Evolutionary conservation across 2,888 invertebrate species (phyloP).

Genomic region (Lasiommata megera): DNA sequence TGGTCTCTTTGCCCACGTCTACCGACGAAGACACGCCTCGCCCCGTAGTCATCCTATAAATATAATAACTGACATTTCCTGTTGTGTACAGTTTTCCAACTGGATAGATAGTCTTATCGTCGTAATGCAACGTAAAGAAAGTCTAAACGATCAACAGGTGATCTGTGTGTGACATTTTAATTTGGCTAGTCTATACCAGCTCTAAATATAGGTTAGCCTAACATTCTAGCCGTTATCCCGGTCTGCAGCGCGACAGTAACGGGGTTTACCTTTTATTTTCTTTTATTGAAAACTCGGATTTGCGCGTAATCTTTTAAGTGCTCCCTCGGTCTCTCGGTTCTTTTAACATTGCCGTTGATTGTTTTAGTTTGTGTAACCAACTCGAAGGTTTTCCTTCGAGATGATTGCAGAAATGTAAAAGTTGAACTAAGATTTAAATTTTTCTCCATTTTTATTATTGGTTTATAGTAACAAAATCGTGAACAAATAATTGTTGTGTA

Average conservation of each 20-base stretch:
- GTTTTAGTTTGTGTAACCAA: constrained; percentile 12
- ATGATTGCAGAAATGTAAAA: too few relatives aligned
- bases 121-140: too few relatives aligned
- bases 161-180: background rate
- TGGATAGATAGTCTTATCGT: too few relatives aligned
- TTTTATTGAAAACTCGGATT: constrained; percentile 13
- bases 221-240: background rate
- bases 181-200: background rate
- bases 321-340: constrained; percentile 12
- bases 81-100: too few relatives aligned
- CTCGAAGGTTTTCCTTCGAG: too few relatives aligned
- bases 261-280: constrained; percentile 16
- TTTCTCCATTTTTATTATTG: background rate
- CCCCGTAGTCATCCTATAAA: too few relatives aligned
- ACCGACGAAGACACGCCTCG: too few relatives aligned
- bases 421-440: background rate
- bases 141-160: background rate
- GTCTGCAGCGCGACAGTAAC: background rate
- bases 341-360: constrained; percentile 21
- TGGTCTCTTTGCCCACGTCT: too few relatives aligned
- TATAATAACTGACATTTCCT: too few relatives aligned
- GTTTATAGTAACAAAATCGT: background rate
- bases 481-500: too few relatives aligned
- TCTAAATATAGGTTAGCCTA: background rate
- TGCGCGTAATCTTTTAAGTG: constrained; percentile 19